Evolutionary conservation across 2,797 vertebrate genomes (phyloP).

Genomic region (Australoheros facetus): DNA sequence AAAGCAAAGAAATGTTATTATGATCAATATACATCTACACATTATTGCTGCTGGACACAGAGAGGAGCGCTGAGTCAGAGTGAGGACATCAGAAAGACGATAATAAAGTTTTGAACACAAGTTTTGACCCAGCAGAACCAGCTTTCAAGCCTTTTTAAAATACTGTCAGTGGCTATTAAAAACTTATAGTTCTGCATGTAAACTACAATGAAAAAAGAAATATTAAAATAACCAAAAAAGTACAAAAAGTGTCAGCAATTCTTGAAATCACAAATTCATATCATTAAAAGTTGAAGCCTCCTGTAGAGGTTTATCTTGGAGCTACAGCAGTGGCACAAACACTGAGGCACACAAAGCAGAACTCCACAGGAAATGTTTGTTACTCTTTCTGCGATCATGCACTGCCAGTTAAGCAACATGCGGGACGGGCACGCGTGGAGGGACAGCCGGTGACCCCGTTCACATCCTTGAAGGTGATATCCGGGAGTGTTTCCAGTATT

Average conservation of each 20-base stretch:
- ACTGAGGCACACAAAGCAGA: constrained; percentile 68
- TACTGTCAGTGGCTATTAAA: not conserved
- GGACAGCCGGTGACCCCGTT: constrained; percentile 34
- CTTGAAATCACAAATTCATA: not conserved
- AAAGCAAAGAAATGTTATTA: not conserved
- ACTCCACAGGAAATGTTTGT: constrained; percentile 28
- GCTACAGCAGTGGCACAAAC: constrained; percentile 29
- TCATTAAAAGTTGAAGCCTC: not conserved
- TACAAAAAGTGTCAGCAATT: not conserved
- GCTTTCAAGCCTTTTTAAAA: not conserved
- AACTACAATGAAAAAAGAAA: not conserved
- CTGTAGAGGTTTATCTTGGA: constrained; percentile 32
- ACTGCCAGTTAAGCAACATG: constrained; percentile 47
- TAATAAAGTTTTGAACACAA: not conserved
- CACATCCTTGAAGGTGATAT: constrained; percentile 8
- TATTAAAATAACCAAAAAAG: not conserved
- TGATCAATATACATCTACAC: rapidly evolving
- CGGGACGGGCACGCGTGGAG: constrained; percentile 53
- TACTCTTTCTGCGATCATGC: constrained; percentile 23
- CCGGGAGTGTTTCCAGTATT: constrained; percentile 35
- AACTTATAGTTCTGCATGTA: not conserved
- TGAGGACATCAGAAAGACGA: not conserved
- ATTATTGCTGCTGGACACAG: not conserved
- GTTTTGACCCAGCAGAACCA: not conserved
- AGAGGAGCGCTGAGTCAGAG: not conserved